These are phyloP conservation scores for Andrena marginata DNA, from an alignment of 2,888 invertebrate genomes.

Conservation along the genomic window DNA sequence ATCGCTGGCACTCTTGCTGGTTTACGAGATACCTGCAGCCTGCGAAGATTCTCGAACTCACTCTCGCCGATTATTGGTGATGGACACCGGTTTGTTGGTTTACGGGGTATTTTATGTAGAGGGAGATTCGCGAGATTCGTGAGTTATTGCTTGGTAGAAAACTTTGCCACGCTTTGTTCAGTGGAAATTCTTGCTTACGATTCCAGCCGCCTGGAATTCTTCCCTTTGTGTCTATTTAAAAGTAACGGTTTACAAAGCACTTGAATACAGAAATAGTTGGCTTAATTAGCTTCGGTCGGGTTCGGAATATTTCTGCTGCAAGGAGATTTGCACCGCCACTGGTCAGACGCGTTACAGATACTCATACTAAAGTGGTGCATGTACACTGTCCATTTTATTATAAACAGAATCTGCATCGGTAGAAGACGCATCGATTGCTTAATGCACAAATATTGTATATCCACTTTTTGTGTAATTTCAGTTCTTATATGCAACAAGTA, in stretches of 20 bases:
- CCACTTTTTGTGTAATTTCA: too few species aligned
- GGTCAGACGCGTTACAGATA: not conserved
- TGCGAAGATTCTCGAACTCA: not conserved
- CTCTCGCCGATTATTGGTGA: not conserved
- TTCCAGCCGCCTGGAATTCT: too few species aligned
- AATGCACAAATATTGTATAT: too few species aligned
- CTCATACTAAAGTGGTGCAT: not conserved
- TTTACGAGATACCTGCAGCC: not conserved
- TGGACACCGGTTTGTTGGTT: conserved; percentile 4
- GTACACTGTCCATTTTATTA: not conserved
- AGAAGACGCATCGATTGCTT: too few species aligned
- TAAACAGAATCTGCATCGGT: too few species aligned
- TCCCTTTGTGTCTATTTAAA: too few species aligned
- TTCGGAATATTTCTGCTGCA: not conserved
- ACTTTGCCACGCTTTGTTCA: not conserved
- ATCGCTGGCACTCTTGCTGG: not conserved
- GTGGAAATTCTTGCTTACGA: not conserved
- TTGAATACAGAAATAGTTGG: too few species aligned
- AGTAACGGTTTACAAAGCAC: too few species aligned
- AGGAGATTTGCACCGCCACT: not conserved
- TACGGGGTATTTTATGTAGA: not conserved
- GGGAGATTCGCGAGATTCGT: not conserved
- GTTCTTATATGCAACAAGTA: too few species aligned
- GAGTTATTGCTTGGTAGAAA: conserved; percentile 4
- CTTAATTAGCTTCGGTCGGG: too few species aligned